These are phyloP conservation scores for Pempheris klunzingeri DNA, from an alignment of 2,797 vertebrate genomes.

Conservation along the genomic window DNA sequence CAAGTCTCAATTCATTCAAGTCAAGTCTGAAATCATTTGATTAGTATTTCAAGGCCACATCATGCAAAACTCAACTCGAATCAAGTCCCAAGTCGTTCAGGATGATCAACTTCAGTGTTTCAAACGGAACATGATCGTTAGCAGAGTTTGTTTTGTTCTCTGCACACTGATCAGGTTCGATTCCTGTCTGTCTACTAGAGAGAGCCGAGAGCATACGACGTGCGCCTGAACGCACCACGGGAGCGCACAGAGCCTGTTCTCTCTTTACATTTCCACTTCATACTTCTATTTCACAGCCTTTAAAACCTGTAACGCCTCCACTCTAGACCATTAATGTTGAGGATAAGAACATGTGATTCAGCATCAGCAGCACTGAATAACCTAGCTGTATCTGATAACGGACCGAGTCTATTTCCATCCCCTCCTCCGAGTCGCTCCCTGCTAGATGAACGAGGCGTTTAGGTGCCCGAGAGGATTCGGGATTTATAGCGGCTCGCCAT, in stretches of 20 bases:
- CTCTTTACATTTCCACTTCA: conserved; percentile 8
- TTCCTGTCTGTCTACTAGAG: not conserved
- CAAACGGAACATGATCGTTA: too few species aligned
- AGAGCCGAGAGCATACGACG: not conserved
- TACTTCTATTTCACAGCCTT: conserved; percentile 36
- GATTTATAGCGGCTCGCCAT: conserved; percentile 44
- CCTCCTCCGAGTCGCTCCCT: conserved; percentile 46
- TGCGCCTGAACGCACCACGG: not conserved
- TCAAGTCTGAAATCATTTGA: too few species aligned
- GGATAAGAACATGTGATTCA: conserved; percentile 32
- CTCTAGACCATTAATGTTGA: not conserved
- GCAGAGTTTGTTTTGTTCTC: too few species aligned
- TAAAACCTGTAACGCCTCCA: conserved; percentile 36
- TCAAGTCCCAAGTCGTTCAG: not conserved
- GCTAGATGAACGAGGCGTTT: conserved; percentile 57
- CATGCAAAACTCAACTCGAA: too few species aligned
- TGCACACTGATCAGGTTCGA: too few species aligned
- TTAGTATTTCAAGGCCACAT: too few species aligned
- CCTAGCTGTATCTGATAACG: conserved; percentile 35
- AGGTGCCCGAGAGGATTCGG: conserved; percentile 53
- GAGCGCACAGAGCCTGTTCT: conserved; percentile 1
- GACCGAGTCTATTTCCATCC: conserved; percentile 56
- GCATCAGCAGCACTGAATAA: conserved; percentile 34
- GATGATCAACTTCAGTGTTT: too few species aligned
- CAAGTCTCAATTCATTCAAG: too few species aligned